phyloP scores from a whole-genome alignment of 2,113 vertebrate genomes.

The Phalacrocorax carbo region DNA sequence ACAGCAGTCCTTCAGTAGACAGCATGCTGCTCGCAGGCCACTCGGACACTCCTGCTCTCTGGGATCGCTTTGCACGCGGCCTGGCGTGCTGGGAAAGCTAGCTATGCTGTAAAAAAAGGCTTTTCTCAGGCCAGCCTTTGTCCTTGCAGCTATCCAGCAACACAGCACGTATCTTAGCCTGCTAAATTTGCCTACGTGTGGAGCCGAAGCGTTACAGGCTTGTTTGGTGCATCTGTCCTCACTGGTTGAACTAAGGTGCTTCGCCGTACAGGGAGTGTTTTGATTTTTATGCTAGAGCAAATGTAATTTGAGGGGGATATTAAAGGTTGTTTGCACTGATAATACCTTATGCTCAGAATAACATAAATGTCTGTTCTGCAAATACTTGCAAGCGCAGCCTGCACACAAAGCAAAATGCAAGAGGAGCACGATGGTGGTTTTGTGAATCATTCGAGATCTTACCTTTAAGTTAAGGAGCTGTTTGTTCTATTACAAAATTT shows the following conservation, averaged over 20 bases:
- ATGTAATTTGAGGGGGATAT: not conserved
- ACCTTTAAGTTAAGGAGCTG: not conserved
- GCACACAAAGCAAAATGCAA: not conserved
- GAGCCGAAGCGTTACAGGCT: not conserved
- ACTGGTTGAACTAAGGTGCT: not conserved
- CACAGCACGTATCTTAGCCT: not conserved
- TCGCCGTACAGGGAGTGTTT: not conserved
- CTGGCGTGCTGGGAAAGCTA: not conserved
- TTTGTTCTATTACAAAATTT: not conserved
- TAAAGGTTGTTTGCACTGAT: not conserved
- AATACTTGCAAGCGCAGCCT: not conserved
- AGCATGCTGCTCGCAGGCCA: not conserved
- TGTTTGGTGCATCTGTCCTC: not conserved
- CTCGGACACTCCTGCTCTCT: not conserved
- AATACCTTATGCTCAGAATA: not conserved
- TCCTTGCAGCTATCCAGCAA: not conserved
- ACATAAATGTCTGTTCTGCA: not conserved
- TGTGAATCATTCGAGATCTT: not conserved
- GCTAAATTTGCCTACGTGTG: not conserved
- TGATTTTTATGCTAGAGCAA: not conserved
- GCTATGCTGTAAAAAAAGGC: not conserved
- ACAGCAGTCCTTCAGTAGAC: fast-evolving
- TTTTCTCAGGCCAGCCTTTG: not conserved
- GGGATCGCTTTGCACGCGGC: not conserved
- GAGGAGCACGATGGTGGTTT: not conserved